Evolutionary conservation across 2,113 vertebrate genomes (phyloP).

Genomic region (Anthoscopus minutus): DNA sequence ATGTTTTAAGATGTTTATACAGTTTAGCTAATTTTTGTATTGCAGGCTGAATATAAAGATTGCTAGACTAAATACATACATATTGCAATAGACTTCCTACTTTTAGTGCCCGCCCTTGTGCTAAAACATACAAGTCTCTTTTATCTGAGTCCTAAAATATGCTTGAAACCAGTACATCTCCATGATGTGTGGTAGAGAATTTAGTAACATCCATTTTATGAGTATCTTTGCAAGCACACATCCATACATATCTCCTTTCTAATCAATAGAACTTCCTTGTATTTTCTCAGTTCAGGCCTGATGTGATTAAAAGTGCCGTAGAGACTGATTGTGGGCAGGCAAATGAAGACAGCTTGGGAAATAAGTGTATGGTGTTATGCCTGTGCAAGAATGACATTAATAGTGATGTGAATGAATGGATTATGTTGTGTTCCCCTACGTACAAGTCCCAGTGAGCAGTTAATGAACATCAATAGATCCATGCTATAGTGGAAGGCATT

Average conservation of each 20-base stretch:
- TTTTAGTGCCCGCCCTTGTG: not conserved
- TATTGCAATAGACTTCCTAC: not conserved
- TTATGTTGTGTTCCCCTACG: not conserved
- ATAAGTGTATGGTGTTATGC: not conserved
- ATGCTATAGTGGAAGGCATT: not conserved
- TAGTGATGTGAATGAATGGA: not conserved
- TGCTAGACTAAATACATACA: not conserved
- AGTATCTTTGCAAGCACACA: not conserved
- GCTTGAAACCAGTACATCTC: not conserved
- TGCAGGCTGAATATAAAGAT: not conserved
- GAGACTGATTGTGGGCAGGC: not conserved
- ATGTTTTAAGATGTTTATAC: not conserved
- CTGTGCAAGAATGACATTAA: not conserved
- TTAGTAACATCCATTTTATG: not conserved
- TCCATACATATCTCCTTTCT: not conserved
- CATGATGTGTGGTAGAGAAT: not conserved
- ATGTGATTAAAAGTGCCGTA: not conserved
- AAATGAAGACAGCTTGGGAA: not conserved
- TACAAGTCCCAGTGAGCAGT: not conserved
- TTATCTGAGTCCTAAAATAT: not conserved
- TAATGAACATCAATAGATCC: not conserved
- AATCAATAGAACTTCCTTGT: not conserved
- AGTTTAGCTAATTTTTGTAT: not conserved
- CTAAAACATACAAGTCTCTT: not conserved
- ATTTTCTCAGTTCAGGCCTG: not conserved